These are phyloP conservation scores for Syncerus caffer DNA, from an alignment of 2,797 vertebrate genomes.

Conservation along the genomic window DNA sequence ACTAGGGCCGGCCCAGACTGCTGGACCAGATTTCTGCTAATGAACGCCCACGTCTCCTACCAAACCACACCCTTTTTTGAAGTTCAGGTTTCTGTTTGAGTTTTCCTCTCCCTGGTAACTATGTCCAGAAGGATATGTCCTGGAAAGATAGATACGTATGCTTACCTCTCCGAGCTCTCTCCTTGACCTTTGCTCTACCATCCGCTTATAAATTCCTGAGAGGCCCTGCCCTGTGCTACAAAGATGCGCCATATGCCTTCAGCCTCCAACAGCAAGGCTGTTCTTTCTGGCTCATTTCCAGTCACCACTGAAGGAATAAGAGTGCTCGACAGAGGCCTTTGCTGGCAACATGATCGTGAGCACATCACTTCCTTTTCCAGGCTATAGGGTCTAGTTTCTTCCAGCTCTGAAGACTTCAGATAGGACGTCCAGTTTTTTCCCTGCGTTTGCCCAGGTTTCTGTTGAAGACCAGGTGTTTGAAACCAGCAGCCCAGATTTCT, in stretches of 20 bases:
- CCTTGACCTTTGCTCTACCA: not conserved
- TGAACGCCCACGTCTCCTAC: not conserved
- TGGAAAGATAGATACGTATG: not conserved
- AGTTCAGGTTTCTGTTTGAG: conserved; percentile 36
- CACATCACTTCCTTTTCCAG: not conserved
- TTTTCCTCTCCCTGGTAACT: conserved; percentile 9
- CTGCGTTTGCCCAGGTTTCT: not conserved
- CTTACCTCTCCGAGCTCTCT: not conserved
- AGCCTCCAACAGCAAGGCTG: not conserved
- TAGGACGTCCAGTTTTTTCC: not conserved
- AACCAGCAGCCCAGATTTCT: not conserved
- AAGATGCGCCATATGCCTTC: not conserved
- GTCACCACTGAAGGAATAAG: not conserved
- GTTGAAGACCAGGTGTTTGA: not conserved
- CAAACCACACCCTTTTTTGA: not conserved
- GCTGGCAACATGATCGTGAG: too few relatives aligned
- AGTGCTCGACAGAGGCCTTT: not conserved
- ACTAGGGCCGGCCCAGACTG: not conserved
- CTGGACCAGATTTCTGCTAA: conserved; percentile 8
- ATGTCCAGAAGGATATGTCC: not conserved
- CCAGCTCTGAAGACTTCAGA: not conserved
- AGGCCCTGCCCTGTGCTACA: not conserved
- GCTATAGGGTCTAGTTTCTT: not conserved
- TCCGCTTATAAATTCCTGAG: too few relatives aligned
- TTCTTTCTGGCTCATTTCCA: not conserved